Conservation (phyloP, 2,888 invertebrate species). For the Gandaritis pyraliata region DNA sequence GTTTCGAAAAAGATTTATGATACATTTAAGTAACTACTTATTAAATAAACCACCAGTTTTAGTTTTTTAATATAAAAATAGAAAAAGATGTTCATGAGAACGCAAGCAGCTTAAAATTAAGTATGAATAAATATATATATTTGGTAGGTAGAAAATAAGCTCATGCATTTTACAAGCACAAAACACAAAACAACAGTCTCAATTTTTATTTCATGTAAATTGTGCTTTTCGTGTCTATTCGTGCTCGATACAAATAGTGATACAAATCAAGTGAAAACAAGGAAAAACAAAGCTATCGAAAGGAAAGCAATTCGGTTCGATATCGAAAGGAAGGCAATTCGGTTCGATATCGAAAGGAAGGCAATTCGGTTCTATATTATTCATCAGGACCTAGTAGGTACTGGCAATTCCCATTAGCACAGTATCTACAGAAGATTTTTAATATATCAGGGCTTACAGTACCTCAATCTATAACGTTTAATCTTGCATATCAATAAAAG, state of each 20-base stretch:
- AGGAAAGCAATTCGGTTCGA: conserved; percentile 10
- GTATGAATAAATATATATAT: neutral
- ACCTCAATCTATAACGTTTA: no score
- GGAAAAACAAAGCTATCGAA: conserved; percentile 3
- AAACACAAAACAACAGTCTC: neutral
- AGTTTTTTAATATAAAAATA: neutral
- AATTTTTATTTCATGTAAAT: neutral
- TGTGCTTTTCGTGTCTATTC: conserved; percentile 15
- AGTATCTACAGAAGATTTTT: neutral
- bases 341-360: conserved; percentile 22
- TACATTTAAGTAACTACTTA: neutral
- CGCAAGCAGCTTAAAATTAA: neutral
- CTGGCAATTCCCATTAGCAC: conserved; percentile 5
- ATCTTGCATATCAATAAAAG: no score
- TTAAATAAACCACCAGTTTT: neutral
- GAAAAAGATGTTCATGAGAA: neutral
- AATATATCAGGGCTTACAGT: no score
- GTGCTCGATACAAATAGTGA: conserved; percentile 15
- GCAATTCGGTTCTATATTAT: conserved; percentile 29
- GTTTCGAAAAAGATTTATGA: conserved; percentile 10
- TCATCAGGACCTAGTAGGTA: conserved; percentile 32
- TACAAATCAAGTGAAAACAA: conserved; percentile 7
- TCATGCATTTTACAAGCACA: conserved; percentile 4
- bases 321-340: conserved; percentile 31
- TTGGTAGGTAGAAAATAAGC: conserved; percentile 5